These are phyloP conservation scores for Eupithecia inturbata DNA, from an alignment of 2,888 invertebrate genomes.

Conservation along the genomic window DNA sequence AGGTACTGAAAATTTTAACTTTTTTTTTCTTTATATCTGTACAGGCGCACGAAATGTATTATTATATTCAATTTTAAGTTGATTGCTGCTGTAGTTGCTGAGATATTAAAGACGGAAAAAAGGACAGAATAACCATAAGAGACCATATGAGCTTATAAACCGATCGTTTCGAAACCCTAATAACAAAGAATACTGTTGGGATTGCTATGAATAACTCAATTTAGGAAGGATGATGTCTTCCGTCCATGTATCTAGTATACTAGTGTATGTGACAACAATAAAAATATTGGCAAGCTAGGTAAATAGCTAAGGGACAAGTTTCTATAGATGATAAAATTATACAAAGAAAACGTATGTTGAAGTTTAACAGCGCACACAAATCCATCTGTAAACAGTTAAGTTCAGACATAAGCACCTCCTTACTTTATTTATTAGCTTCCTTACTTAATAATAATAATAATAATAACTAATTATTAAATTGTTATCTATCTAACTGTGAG, in stretches of 20 bases:
- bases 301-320: neutral
- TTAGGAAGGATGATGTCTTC: neutral
- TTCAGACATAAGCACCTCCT: neutral
- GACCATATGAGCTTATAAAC: too few species aligned
- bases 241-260: neutral
- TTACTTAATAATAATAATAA: too few species aligned
- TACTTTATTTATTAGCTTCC: neutral
- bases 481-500: neutral
- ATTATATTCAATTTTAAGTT: too few species aligned
- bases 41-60: too few species aligned
- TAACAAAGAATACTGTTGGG: too few species aligned
- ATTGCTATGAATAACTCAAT: too few species aligned
- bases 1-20: too few species aligned
- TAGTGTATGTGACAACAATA: neutral
- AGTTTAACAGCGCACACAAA: neutral
- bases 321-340: neutral
- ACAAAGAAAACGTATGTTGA: neutral
- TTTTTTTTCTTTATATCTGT: too few species aligned
- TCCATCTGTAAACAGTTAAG: neutral
- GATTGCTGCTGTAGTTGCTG: too few species aligned
- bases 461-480: neutral
- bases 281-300: neutral
- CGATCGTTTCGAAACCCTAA: too few species aligned
- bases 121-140: too few species aligned
- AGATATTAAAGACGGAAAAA: too few species aligned